Conservation (phyloP, 1,140 invertebrate species). For the Drosophila hydei region DNA sequence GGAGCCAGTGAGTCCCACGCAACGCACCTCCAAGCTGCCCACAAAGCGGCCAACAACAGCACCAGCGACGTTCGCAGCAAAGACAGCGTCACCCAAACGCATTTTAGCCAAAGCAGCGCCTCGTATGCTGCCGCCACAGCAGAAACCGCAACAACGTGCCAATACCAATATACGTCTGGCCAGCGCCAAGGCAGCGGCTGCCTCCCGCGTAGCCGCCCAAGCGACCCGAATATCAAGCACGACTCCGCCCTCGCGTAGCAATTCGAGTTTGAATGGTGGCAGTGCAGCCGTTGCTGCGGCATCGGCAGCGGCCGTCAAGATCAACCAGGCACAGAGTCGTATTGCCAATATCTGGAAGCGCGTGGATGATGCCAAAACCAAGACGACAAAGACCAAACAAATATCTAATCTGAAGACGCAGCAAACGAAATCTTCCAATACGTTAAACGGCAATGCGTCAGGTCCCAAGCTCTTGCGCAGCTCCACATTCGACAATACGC, state of each 20-base stretch:
- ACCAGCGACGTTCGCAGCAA: conserved; percentile 40
- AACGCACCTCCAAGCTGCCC: conserved; percentile 80
- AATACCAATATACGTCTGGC: conserved; percentile 83
- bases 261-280: conserved; percentile 85
- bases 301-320: conserved; percentile 62
- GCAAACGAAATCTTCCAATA: conserved; percentile 70
- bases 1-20: conserved; percentile 83
- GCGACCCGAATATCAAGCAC: conserved; percentile 85
- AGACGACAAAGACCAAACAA: conserved; percentile 84
- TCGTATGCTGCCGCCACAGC: conserved; percentile 37
- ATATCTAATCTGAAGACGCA: conserved; percentile 60
- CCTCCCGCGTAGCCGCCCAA: conserved; percentile 53
- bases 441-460: conserved; percentile 41
- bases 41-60: conserved; percentile 65
- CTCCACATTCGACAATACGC: conserved; percentile 89
- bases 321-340: conserved; percentile 90
- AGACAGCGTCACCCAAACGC: conserved; percentile 41
- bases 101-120: conserved; percentile 26
- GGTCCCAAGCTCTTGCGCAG: conserved; percentile 85
- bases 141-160: conserved; percentile 84
- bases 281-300: conserved; percentile 59
- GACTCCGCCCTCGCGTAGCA: conserved; percentile 85
- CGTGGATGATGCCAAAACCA: conserved; percentile 88
- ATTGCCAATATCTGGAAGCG: conserved; percentile 95
- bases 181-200: conserved; percentile 56